A percentile compares a stretch with the other conserved stretches of the same genome.
phyloP scores from a whole-genome alignment of 2,888 invertebrate species.

The Philhelius pedissequus region DNA sequence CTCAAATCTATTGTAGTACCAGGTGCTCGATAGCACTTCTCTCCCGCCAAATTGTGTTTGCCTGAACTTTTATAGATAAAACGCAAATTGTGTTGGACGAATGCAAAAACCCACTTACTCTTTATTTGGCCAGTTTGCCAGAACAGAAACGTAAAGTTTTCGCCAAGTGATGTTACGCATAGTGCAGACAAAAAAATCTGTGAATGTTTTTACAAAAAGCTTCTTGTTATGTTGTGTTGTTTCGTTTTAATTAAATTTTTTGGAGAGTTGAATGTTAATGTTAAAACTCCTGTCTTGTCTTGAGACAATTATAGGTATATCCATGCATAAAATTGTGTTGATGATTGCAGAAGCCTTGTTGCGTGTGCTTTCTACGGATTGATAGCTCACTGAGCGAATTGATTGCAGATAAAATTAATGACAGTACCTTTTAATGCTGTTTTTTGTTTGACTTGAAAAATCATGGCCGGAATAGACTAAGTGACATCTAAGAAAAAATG shows the following conservation, averaged over 20 bases:
- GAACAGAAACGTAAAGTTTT: not conserved
- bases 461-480: not conserved
- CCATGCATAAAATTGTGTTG: not conserved
- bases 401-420: constrained; percentile 57
- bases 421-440: not conserved
- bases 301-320: constrained; percentile 48
- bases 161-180: not conserved
- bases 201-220: not conserved
- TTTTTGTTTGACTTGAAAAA: not conserved
- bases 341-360: not conserved
- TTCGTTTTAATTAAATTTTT: constrained; percentile 25
- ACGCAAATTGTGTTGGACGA: constrained; percentile 38
- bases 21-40: not conserved
- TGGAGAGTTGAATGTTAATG: not conserved
- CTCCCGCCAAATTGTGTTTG: not conserved
- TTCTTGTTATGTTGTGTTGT: not conserved
- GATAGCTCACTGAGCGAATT: constrained; percentile 52
- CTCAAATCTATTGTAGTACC: not conserved
- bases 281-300: constrained; percentile 26
- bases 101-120: not conserved
- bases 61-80: constrained; percentile 42
- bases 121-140: not conserved
- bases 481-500: not conserved
- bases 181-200: not conserved
- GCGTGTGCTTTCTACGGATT: not conserved